These are phyloP conservation scores for Pseudomyrmex cubaensis DNA, from an alignment of 1,140 invertebrate species.

Conservation along the genomic window DNA sequence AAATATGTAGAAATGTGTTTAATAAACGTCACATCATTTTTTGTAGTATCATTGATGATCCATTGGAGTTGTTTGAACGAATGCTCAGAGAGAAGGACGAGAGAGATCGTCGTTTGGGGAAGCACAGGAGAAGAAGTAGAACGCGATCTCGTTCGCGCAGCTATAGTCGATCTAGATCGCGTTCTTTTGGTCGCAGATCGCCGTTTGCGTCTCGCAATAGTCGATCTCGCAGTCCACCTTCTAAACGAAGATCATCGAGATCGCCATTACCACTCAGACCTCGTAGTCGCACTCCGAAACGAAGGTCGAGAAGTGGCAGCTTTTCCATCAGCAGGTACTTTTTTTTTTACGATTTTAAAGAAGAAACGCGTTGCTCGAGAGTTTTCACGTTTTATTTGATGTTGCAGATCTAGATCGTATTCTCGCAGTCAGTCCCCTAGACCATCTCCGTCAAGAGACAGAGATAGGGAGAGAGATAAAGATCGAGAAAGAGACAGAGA, in stretches of 20 bases:
- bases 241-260: conserved; percentile 79
- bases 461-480: conserved; percentile 78
- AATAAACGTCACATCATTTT: conserved; percentile 50
- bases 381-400: conserved; percentile 5
- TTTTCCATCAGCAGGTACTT: conserved; percentile 86
- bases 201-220: conserved; percentile 78
- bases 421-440: conserved; percentile 83
- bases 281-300: conserved; percentile 83
- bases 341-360: conserved; percentile 32
- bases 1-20: neutral
- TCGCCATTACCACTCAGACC: conserved; percentile 81
- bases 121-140: conserved; percentile 86
- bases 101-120: conserved; percentile 88
- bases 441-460: conserved; percentile 79
- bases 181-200: conserved; percentile 82
- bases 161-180: conserved; percentile 84
- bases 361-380: neutral
- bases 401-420: conserved; percentile 82
- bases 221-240: conserved; percentile 82
- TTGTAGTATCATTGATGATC: conserved; percentile 91
- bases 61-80: conserved; percentile 93
- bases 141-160: conserved; percentile 85
- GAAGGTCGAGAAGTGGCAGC: conserved; percentile 82
- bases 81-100: conserved; percentile 94
- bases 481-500: conserved; percentile 77